phyloP scores from a whole-genome alignment of 2,797 vertebrate species.

The Distichodus sexfasciatus region DNA sequence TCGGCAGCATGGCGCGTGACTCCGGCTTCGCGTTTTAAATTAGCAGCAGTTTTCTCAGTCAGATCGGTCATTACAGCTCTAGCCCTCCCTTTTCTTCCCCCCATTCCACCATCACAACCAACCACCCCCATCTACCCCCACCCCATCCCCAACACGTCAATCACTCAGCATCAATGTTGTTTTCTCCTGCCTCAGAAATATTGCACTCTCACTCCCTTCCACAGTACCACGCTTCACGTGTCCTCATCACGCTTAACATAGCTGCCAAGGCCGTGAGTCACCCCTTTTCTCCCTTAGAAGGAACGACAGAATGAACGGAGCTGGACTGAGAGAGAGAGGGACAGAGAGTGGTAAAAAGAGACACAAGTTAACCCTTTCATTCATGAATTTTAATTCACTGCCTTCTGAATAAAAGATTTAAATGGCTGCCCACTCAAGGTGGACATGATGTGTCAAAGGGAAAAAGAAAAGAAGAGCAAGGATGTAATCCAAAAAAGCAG shows the following conservation, averaged over 20 bases:
- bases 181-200: slow-evolving; percentile 54
- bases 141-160: neutral
- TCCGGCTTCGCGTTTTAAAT: slow-evolving; percentile 39
- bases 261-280: slow-evolving; percentile 70
- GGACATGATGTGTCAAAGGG: too few relatives aligned
- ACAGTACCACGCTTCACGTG: slow-evolving; percentile 58
- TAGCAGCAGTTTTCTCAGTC: slow-evolving; percentile 49
- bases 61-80: slow-evolving; percentile 41
- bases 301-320: slow-evolving; percentile 38
- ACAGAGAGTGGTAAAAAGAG: neutral
- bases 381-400: too few relatives aligned
- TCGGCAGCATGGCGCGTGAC: neutral
- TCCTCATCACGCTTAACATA: slow-evolving; percentile 68
- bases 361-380: too few relatives aligned
- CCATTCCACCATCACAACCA: neutral
- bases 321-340: slow-evolving; percentile 31
- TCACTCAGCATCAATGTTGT: slow-evolving; percentile 36
- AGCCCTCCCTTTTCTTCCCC: slow-evolving; percentile 29
- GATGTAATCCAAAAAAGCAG: too few relatives aligned
- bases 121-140: too few relatives aligned
- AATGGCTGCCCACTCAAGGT: too few relatives aligned
- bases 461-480: too few relatives aligned
- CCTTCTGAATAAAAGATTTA: too few relatives aligned
- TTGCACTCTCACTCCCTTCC: slow-evolving; percentile 62
- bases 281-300: slow-evolving; percentile 52